A percentile compares a stretch with the other conserved stretches of the same genome.
These are phyloP conservation scores for Synchiropus splendidus DNA, from an alignment of 2,113 vertebrate species.

Conservation along the genomic window DNA sequence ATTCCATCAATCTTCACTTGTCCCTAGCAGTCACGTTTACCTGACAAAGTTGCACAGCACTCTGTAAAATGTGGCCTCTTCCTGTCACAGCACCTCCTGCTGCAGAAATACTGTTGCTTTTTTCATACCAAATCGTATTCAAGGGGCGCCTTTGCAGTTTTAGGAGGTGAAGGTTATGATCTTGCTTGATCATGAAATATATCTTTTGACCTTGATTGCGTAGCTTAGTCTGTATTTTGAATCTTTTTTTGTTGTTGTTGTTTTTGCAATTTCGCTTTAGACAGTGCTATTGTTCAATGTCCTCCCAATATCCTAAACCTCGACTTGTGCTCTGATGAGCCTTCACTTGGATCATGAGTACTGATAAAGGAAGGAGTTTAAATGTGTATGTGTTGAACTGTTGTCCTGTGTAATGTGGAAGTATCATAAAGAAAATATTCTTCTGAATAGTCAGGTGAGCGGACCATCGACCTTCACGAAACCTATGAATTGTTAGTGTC, in stretches of 20 bases:
- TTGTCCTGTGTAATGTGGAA: too few relatives aligned
- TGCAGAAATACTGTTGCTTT: slow-evolving; percentile 56
- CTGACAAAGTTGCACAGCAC: slow-evolving; percentile 57
- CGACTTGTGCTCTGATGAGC: too few relatives aligned
- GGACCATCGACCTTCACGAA: too few relatives aligned
- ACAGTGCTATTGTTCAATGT: slow-evolving; percentile 29
- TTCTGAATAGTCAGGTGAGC: too few relatives aligned
- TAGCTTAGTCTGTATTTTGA: too few relatives aligned
- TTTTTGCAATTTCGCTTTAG: slow-evolving; percentile 29
- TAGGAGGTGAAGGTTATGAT: slow-evolving; percentile 33
- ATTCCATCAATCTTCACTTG: slow-evolving; percentile 59
- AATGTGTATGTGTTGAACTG: too few relatives aligned
- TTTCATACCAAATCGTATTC: slow-evolving; percentile 56
- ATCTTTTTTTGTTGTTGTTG: slow-evolving; percentile 51
- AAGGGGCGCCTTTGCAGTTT: slow-evolving; percentile 33
- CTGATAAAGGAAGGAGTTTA: too few relatives aligned
- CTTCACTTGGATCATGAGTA: too few relatives aligned
- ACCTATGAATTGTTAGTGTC: too few relatives aligned
- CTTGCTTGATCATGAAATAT: slow-evolving; percentile 51
- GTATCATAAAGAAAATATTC: too few relatives aligned
- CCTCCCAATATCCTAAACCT: slow-evolving; percentile 16
- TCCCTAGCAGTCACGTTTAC: slow-evolving; percentile 62
- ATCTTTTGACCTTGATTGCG: slow-evolving; percentile 47
- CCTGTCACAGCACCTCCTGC: slow-evolving; percentile 53
- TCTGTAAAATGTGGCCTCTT: slow-evolving; percentile 51